These are phyloP conservation scores for Harlomillsia oculata DNA, from an alignment of 1,140 invertebrate genomes.

Conservation along the genomic window DNA sequence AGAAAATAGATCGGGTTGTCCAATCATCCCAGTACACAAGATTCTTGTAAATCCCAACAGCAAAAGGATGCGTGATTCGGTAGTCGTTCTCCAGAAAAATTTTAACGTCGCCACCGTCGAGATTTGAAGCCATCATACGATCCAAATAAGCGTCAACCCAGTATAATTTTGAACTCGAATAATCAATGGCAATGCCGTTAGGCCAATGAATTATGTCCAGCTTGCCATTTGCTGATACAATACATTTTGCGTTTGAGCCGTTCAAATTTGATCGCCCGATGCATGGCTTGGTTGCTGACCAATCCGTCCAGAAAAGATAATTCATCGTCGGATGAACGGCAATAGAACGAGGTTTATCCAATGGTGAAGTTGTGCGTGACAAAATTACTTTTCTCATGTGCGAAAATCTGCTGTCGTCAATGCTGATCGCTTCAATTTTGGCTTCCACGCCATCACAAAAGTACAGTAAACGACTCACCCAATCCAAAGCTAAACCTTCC, in stretches of 20 bases:
- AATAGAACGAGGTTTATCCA: conserved; percentile 76
- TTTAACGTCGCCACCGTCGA: conserved; percentile 67
- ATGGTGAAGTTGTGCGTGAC: conserved; percentile 51
- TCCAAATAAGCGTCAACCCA: conserved; percentile 78
- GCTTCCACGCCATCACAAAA: conserved; percentile 72
- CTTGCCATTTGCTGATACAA: conserved; percentile 52
- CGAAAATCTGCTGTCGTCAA: conserved; percentile 54
- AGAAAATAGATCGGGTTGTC: conserved; percentile 64
- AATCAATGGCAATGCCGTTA: conserved; percentile 76
- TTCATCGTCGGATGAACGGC: conserved; percentile 75
- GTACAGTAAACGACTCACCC: conserved; percentile 84
- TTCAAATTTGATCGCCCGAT: conserved; percentile 78
- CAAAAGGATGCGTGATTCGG: conserved; percentile 59
- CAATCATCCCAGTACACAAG: conserved; percentile 89
- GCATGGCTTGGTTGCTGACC: conserved; percentile 64
- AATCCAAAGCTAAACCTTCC: conserved; percentile 77
- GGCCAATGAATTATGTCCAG: conserved; percentile 62
- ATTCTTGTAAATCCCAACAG: conserved; percentile 73
- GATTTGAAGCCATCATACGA: conserved; percentile 73
- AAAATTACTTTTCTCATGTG: conserved; percentile 68
- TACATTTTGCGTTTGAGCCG: conserved; percentile 58
- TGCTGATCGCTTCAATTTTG: conserved; percentile 69
- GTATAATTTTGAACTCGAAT: conserved; percentile 58
- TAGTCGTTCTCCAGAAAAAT: conserved; percentile 53
- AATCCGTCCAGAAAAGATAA: conserved; percentile 87